Percentiles rank a stretch among this genome's conserved stretches.
Conservation (phyloP, 2,797 vertebrate species). For the Helarctos malayanus region DNA sequence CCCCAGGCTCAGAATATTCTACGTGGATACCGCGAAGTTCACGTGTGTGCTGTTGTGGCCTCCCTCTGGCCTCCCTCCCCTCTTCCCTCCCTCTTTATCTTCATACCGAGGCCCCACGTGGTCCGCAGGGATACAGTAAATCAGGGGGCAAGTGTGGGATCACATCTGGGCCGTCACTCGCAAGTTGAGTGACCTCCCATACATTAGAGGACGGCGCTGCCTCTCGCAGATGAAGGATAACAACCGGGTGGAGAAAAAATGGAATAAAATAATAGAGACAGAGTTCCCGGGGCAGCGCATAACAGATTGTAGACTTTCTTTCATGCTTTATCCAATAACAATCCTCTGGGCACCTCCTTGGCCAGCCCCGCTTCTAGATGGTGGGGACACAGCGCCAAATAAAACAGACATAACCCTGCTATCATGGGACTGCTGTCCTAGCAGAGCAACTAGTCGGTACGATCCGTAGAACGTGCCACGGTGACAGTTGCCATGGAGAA, state of each 20-base stretch:
- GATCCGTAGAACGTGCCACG: fast-evolving
- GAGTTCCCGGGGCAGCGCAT: not conserved
- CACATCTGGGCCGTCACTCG: not conserved
- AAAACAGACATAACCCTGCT: not conserved
- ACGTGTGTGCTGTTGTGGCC: too few relatives aligned
- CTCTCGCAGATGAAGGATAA: not conserved
- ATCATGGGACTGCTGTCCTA: not conserved
- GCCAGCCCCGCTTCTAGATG: not conserved
- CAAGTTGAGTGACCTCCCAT: not conserved
- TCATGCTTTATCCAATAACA: not conserved
- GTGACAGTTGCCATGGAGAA: not conserved
- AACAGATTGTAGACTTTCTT: not conserved
- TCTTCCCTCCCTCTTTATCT: not conserved
- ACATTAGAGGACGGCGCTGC: not conserved
- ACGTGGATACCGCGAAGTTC: not conserved
- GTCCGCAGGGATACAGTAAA: not conserved
- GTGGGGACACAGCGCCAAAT: not conserved
- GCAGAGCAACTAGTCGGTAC: not conserved
- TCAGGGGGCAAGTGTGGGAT: not conserved
- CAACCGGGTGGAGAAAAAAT: not conserved
- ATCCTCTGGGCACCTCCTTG: not conserved
- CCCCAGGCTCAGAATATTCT: not conserved
- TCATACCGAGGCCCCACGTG: not conserved
- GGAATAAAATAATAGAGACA: not conserved
- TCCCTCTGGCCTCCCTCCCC: not conserved